phyloP scores from a whole-genome alignment of 2,113 vertebrate species.

The Lamprologus speciosus region DNA sequence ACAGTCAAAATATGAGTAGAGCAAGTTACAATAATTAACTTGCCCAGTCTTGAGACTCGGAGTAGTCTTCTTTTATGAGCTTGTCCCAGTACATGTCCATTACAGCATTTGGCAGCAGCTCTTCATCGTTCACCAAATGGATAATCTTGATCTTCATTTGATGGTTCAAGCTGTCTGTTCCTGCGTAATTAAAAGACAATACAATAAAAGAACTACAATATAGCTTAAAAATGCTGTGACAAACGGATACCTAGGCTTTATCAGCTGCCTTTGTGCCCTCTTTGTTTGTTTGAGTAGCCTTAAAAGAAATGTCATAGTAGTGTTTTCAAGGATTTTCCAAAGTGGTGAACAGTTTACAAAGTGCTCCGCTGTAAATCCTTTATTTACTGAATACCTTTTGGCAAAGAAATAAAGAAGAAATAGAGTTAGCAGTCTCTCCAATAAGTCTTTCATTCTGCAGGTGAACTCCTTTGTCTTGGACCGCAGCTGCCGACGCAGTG shows the following conservation, averaged over 20 bases:
- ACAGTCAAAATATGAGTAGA: neutral
- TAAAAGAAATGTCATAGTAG: neutral
- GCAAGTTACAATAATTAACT: neutral
- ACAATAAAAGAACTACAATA: neutral
- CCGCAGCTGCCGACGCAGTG: accelerated
- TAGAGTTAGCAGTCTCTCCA: neutral
- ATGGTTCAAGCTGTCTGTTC: neutral
- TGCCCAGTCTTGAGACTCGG: slow-evolving; percentile 26
- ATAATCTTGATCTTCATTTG: slow-evolving; percentile 70
- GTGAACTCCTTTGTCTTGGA: neutral
- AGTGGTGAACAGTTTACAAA: neutral
- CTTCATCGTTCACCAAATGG: slow-evolving; percentile 68
- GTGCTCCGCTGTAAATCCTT: neutral
- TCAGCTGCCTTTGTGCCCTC: neutral
- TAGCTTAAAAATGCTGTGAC: accelerated
- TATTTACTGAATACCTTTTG: neutral
- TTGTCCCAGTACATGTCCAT: slow-evolving; percentile 79
- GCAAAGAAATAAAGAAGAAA: neutral
- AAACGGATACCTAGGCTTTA: neutral
- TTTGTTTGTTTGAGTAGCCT: neutral
- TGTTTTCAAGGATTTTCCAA: neutral
- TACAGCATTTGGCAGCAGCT: slow-evolving; percentile 71
- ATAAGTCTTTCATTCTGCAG: neutral
- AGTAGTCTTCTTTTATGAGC: slow-evolving; percentile 40
- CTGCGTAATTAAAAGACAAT: slow-evolving; percentile 51